Evolutionary conservation across 2,113 vertebrate genomes (phyloP), one percentile per base, ranked within the genome.

Genomic region (Tenrec ecaudatus): DNA sequence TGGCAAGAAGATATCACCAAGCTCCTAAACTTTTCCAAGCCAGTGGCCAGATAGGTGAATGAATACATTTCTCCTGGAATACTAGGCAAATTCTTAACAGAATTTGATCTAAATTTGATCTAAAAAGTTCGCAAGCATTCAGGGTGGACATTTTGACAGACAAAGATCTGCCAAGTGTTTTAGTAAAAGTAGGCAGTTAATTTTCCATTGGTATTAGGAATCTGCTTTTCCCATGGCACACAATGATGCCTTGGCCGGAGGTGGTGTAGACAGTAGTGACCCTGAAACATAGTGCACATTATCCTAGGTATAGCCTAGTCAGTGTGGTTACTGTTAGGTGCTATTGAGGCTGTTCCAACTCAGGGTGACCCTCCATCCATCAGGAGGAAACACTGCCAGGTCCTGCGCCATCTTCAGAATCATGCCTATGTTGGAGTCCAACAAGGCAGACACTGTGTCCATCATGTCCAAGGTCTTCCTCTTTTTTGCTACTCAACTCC

Each of bases 171-270:
- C 10, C 86, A 95, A 76, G 38, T 84, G 69, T 89, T 38, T 85
- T 78, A 94, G 36, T 15, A 93, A 94, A 86, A 11, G 78, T 15
- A 43, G 68, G 3, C 17, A 33, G 81, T 27, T 23, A 82, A 82
- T 68, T 82, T 82, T 57, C 73, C 14, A 66, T 33, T 87, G 36
- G 66, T 43, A 68, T 1, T 87, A 23, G 66, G 57, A 68, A 2
- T 87, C 27, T 75, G 53, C 64, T 83, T 80, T 78, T 47, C 20
- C 33, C 33, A 82, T 90, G 75, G n/a, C 83, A 86, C 19, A 94
- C 82, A 95, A 86, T 29, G 12, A 2, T 53, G 47, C 29, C 90
- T 85, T 81, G 38, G 40, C 58, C 92, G 86, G 57, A 40, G 43
- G 64, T 36, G 60, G 10, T 88, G n/a, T 31, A 90, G 2, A 75